phyloP scores from a whole-genome alignment of 2,888 invertebrate species.

The Electrophaes corylata region DNA sequence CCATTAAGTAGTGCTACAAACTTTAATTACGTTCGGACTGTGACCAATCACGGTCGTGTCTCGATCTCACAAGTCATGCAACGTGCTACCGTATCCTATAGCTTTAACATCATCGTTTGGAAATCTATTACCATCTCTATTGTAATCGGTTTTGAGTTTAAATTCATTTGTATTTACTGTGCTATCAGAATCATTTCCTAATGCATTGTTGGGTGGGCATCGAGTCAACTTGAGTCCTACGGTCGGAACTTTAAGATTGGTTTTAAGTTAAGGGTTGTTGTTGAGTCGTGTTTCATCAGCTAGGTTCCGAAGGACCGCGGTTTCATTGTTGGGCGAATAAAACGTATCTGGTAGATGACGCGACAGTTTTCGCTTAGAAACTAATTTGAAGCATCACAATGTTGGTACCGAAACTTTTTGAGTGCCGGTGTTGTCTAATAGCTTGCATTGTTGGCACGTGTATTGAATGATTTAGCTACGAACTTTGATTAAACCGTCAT shows the following conservation, averaged over 20 bases:
- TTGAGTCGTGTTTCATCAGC: conserved; percentile 58
- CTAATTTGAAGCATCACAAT: conserved; percentile 83
- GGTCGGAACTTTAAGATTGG: conserved; percentile 43
- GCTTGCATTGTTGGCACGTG: conserved; percentile 71
- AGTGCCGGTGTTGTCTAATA: conserved; percentile 65
- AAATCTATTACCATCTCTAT: conserved; percentile 53
- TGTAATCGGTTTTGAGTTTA: conserved; percentile 50
- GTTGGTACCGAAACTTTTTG: conserved; percentile 75
- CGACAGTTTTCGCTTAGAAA: conserved; percentile 76
- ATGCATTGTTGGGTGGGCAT: conserved; percentile 55
- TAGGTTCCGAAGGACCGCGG: conserved; percentile 74
- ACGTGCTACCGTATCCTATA: conserved; percentile 81
- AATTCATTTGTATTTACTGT: conserved; percentile 49
- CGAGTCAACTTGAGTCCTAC: conserved; percentile 70
- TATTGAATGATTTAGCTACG: conserved; percentile 48
- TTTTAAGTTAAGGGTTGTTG: conserved; percentile 56
- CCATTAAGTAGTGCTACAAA: conserved; percentile 82
- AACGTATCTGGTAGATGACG: conserved; percentile 79
- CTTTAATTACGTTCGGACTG: conserved; percentile 84
- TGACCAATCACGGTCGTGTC: conserved; percentile 84
- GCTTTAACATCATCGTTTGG: conserved; percentile 44
- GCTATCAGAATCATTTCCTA: conserved; percentile 61
- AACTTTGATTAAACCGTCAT: conserved; percentile 38
- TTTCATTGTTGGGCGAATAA: conserved; percentile 78
- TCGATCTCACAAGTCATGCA: conserved; percentile 81